Conservation (phyloP, 2,797 vertebrate species). For the Myripristis jacobus region DNA sequence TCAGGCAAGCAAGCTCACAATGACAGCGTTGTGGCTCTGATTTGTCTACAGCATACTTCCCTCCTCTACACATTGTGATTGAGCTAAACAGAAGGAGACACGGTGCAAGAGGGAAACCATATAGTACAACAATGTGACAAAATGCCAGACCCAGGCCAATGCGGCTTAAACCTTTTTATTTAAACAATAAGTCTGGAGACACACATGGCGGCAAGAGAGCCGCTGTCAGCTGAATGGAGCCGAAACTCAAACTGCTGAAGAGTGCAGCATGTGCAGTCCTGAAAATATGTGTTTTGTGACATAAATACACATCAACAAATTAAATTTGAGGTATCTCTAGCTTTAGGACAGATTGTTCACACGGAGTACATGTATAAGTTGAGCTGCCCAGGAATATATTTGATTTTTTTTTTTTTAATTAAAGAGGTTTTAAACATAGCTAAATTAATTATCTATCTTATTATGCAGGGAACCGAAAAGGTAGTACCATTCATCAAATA, state of each 20-base stretch:
- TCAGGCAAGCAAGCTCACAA: constrained; percentile 36
- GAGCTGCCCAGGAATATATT: too few relatives aligned
- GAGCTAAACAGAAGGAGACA: constrained; percentile 42
- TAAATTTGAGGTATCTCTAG: too few relatives aligned
- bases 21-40: constrained; percentile 50
- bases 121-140: constrained; percentile 37
- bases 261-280: neutral
- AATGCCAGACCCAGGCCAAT: constrained; percentile 11
- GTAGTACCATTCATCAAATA: too few relatives aligned
- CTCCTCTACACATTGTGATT: constrained; percentile 13
- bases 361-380: too few relatives aligned
- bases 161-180: constrained; percentile 19
- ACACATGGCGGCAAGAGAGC: neutral
- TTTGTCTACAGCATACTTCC: constrained; percentile 32
- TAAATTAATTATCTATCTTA: too few relatives aligned
- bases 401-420: too few relatives aligned
- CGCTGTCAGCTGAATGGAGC: neutral
- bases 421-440: too few relatives aligned
- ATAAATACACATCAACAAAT: neutral
- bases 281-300: constrained; percentile 2
- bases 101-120: constrained; percentile 19
- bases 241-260: constrained; percentile 3
- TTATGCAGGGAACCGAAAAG: too few relatives aligned
- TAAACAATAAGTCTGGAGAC: constrained; percentile 25
- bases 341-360: too few relatives aligned